phyloP scores from a whole-genome alignment of 2,797 vertebrate species.

The Scleropages formosus region DNA sequence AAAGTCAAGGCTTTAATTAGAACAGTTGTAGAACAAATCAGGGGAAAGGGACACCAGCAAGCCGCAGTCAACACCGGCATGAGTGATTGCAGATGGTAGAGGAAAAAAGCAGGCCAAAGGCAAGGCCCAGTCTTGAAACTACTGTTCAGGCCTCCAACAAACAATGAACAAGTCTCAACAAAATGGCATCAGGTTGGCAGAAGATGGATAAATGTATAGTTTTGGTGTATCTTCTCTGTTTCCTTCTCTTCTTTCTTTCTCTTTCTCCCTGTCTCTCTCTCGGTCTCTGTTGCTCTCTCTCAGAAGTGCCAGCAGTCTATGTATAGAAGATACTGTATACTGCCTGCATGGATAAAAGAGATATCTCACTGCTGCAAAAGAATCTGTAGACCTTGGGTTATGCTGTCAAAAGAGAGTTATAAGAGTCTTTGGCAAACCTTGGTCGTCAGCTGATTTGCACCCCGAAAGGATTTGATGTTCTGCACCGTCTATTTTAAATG shows the following conservation, averaged over 20 bases:
- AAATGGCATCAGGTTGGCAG: slow-evolving; percentile 15
- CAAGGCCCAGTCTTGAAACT: slow-evolving; percentile 51
- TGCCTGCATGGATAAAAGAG: slow-evolving; percentile 28
- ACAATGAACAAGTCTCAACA: slow-evolving; percentile 13
- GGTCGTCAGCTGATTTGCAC: slow-evolving; percentile 42
- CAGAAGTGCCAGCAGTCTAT: slow-evolving; percentile 23
- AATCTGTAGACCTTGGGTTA: slow-evolving; percentile 27
- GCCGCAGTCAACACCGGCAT: slow-evolving; percentile 58
- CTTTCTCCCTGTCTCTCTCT: not conserved
- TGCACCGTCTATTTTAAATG: slow-evolving; percentile 73
- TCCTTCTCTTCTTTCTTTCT: not conserved
- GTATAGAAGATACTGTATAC: slow-evolving; percentile 33
- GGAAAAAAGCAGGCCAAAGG: slow-evolving; percentile 52
- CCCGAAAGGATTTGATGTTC: slow-evolving; percentile 71
- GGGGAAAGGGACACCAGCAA: slow-evolving; percentile 51
- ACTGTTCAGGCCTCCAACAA: slow-evolving; percentile 7
- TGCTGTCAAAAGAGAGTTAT: slow-evolving; percentile 28
- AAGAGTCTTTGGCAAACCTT: slow-evolving; percentile 33
- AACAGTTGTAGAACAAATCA: slow-evolving; percentile 46
- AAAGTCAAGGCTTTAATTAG: slow-evolving; percentile 44
- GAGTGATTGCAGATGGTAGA: slow-evolving; percentile 58
- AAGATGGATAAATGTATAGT: not conserved
- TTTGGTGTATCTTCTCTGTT: not conserved
- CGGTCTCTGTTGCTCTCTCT: not conserved
- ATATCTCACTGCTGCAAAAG: slow-evolving; percentile 23